Conservation (phyloP, 2,113 vertebrate species). For the Uria aalge region DNA sequence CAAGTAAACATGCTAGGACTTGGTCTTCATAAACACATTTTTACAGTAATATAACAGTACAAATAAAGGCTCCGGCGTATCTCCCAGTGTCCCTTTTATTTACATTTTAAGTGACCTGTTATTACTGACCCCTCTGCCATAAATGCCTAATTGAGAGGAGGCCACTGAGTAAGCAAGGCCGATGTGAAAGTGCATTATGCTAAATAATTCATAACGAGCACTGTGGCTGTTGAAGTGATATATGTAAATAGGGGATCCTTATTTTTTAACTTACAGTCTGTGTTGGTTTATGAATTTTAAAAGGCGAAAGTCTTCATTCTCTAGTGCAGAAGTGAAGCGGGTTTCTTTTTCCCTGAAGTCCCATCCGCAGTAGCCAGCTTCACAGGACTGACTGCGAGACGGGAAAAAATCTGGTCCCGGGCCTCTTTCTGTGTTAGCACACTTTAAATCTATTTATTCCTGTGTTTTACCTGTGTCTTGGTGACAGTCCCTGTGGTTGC, state of each 20-base stretch:
- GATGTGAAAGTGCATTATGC: background rate
- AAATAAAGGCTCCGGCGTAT: background rate
- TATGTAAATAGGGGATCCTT: background rate
- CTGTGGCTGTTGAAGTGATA: background rate
- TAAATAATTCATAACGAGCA: background rate
- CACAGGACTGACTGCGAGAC: background rate
- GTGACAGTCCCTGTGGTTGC: background rate
- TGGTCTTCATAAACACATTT: conserved; percentile 1
- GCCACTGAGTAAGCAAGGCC: background rate
- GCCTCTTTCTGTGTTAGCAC: background rate
- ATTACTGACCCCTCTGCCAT: background rate
- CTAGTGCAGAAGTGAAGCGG: background rate
- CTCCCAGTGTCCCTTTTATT: background rate
- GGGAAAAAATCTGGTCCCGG: background rate
- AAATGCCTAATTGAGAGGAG: background rate
- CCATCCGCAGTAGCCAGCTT: background rate
- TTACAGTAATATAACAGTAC: background rate
- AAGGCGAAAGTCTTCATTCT: background rate
- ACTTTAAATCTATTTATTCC: background rate
- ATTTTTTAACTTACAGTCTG: background rate
- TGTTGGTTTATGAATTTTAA: conserved; percentile 42
- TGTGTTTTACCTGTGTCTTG: background rate
- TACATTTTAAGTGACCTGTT: conserved; percentile 9
- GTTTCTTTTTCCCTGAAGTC: background rate
- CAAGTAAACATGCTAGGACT: background rate